Conservation (phyloP, 2,888 invertebrate species). For the Buathra laborator region DNA sequence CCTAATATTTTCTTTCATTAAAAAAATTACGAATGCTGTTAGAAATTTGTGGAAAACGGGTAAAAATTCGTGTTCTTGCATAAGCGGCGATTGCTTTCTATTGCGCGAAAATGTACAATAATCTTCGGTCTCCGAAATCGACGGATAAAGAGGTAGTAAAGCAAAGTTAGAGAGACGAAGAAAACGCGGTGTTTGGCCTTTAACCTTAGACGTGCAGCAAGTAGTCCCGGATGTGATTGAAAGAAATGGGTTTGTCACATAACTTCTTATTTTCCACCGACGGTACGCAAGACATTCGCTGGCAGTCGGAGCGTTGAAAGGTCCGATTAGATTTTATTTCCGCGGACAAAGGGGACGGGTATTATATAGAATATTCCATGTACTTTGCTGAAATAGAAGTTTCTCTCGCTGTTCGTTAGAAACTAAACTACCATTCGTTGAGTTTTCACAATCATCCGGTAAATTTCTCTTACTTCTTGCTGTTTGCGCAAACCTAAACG, state of each 20-base stretch:
- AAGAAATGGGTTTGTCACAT: slow-evolving; percentile 58
- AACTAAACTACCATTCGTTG: no score
- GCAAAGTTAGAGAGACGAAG: neutral
- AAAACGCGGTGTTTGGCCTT: neutral
- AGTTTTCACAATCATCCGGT: no score
- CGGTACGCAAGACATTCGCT: slow-evolving; percentile 12
- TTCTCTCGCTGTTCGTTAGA: neutral
- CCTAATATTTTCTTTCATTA: no score
- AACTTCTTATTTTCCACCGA: slow-evolving; percentile 51
- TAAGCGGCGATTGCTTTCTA: neutral
- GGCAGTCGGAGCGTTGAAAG: slow-evolving; percentile 7
- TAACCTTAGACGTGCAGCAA: slow-evolving; percentile 15
- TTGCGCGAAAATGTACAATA: slow-evolving; percentile 54
- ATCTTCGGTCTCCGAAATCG: neutral
- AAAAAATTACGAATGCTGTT: no score
- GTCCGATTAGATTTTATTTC: slow-evolving; percentile 59
- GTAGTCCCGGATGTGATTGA: slow-evolving; percentile 50
- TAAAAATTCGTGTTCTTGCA: neutral
- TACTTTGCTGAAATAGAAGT: neutral
- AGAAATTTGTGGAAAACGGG: no score
- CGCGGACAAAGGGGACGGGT: neutral
- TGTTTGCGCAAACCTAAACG: neutral
- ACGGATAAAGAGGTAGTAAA: neutral
- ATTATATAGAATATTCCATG: neutral
- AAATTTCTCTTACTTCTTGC: neutral